Base-by-base conservation (phyloP, 2,113 vertebrate species). In the Willisornis vidua region DNA sequence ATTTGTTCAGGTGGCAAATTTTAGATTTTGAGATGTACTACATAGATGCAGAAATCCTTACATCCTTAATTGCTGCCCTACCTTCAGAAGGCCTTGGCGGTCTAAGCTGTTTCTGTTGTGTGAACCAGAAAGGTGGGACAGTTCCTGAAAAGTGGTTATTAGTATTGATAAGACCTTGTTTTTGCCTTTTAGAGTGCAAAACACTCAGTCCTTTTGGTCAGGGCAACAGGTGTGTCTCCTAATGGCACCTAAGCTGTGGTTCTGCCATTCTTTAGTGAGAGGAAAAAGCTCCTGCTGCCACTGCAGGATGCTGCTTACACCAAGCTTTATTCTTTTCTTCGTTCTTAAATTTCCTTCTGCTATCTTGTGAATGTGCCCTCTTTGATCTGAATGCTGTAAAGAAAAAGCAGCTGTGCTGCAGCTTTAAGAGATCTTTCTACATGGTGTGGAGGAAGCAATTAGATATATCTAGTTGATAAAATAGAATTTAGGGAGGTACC, bases 71-170 rank as follows among this genome's bases (percentile, higher is more conserved):
- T 89, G 28, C n/a, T 78, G 17, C 26, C 16, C 18, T 46, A 1
- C 0, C 0, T 29, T 65, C 6, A 26, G 35, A 68, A 67, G 6
- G n/a, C 46, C 8, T 14, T 62, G 41, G 4, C 33, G 31, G 5
- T 66, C 24, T 19, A 43, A 77, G 17, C 7, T 22, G 10, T 81
- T 81, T 78, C n/a, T 29, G 37, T 89, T 94, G 25, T 33, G 35
- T 62, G 9, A 19, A 24, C 33, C 3, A 2, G 65, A 48, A 79
- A 28, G 22, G 33, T 86, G 29, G 10, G 43, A 51, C 12, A 55
- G 8, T 54, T 84, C 18, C 55, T 58, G 52, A 20, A 55, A 35
- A 63, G 19, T 8, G 28, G 9, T 24, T 46, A 4, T 52, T 77
- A 19, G 31, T 72, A 1, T 72, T 87, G 54, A 31, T 73, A 67